Evolutionary conservation across 2,797 vertebrate genomes (phyloP).

Genomic region (Iguana delicatissima): DNA sequence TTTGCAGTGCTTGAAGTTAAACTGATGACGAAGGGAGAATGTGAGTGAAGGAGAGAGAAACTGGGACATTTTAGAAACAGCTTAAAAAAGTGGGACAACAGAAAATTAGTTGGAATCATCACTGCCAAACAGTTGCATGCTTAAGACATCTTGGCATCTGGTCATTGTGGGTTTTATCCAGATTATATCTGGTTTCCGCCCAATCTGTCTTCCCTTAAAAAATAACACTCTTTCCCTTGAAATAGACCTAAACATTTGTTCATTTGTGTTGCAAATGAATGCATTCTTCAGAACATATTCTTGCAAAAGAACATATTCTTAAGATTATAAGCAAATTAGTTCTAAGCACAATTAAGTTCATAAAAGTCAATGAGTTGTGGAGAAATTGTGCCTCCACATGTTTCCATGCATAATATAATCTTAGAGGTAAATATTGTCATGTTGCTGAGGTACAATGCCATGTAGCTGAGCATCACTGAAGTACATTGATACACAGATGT

Average conservation of each 20-base stretch:
- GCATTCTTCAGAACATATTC: no score
- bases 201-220: no score
- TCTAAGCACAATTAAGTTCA: background rate
- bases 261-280: background rate
- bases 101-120: no score
- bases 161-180: background rate
- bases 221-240: background rate
- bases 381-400: background rate
- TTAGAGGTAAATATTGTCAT: constrained; percentile 33
- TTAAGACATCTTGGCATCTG: background rate
- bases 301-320: background rate
- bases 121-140: background rate
- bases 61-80: no score
- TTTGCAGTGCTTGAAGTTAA: no score
- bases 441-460: constrained; percentile 23
- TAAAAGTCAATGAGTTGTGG: background rate
- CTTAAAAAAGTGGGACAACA: no score
- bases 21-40: no score
- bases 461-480: background rate
- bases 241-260: background rate
- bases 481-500: background rate
- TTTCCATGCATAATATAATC: constrained; percentile 21
- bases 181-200: background rate
- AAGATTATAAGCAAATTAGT: background rate
- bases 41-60: no score